Evolutionary conservation across 2,888 invertebrate species (phyloP).

Genomic region (Tetragonula carbonaria): DNA sequence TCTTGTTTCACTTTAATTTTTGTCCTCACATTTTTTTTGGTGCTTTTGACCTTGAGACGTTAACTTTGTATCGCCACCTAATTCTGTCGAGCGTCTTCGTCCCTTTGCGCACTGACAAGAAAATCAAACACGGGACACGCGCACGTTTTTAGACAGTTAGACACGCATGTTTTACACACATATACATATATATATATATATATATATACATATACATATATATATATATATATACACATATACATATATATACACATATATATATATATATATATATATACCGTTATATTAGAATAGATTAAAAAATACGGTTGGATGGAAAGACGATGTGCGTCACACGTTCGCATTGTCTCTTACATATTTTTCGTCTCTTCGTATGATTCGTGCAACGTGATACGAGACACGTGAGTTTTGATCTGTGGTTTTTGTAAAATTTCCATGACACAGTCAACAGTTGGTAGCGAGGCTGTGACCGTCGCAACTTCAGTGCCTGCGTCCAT

Average conservation of each 20-base stretch:
- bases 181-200: neutral
- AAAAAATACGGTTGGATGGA: neutral
- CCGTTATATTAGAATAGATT: constrained; percentile 2
- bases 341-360: neutral
- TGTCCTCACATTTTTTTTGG: neutral
- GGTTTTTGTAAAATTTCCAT: constrained; percentile 27
- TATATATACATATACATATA: too few species aligned
- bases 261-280: too few species aligned
- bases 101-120: neutral
- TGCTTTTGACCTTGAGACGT: constrained; percentile 7
- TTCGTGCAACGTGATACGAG: neutral
- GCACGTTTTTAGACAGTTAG: neutral
- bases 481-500: constrained; percentile 62
- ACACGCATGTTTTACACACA: constrained; percentile 13
- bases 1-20: neutral
- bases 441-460: constrained; percentile 74
- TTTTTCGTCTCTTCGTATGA: neutral
- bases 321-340: neutral
- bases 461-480: constrained; percentile 71
- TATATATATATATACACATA: too few species aligned
- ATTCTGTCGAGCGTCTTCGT: neutral
- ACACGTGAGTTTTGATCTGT: neutral
- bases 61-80: neutral
- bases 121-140: neutral
- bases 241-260: too few species aligned